Evolutionary conservation across 1,140 invertebrate species (phyloP).

Genomic region (Lucilia cuprina): DNA sequence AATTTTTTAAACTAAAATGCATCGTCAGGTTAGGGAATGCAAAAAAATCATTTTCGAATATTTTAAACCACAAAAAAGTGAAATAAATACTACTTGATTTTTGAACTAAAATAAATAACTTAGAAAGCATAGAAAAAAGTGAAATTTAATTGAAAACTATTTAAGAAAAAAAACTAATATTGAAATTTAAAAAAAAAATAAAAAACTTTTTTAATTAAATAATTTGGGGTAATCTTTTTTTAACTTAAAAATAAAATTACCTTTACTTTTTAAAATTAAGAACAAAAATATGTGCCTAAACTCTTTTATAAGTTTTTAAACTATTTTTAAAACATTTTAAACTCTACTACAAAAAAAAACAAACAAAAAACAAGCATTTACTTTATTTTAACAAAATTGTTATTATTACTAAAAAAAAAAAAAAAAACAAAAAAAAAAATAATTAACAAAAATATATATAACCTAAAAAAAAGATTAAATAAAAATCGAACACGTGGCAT

Average conservation of each 20-base stretch:
- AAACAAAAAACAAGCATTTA: conserved; percentile 14
- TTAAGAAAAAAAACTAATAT: background rate
- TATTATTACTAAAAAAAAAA: too few relatives aligned
- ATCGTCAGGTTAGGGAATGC: conserved; percentile 59
- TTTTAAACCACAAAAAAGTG: conserved; percentile 56
- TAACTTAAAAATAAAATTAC: background rate
- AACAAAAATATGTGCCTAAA: background rate
- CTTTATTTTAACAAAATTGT: too few relatives aligned
- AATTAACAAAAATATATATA: background rate
- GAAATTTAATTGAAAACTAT: background rate
- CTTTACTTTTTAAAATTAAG: background rate
- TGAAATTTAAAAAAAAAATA: background rate
- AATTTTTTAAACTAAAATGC: conserved; percentile 50
- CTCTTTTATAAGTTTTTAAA: too few relatives aligned
- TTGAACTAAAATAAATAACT: background rate
- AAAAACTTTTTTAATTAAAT: background rate
- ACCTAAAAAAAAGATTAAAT: background rate
- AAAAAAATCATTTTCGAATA: conserved; percentile 60
- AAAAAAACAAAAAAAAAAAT: background rate
- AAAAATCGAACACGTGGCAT: conserved; percentile 32
- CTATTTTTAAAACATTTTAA: too few relatives aligned
- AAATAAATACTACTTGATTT: conserved; percentile 56
- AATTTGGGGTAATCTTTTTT: too few relatives aligned
- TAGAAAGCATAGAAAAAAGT: background rate
- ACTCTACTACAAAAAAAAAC: background rate